A percentile compares a stretch with the other conserved stretches of the same genome.
These are phyloP conservation scores for Cossypha dichroa DNA, from an alignment of 2,797 vertebrate genomes.

Conservation along the genomic window DNA sequence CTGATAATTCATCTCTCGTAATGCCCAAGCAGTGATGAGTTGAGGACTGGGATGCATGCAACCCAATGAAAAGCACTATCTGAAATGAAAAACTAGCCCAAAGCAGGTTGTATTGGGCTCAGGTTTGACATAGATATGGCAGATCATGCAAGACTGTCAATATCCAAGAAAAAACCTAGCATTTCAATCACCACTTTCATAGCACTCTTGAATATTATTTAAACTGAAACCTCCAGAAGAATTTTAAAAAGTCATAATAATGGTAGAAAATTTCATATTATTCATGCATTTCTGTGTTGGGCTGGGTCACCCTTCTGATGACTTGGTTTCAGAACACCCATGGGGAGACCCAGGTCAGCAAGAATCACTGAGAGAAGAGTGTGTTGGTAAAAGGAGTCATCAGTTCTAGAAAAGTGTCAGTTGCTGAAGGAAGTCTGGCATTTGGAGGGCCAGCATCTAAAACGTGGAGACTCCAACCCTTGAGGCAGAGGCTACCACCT, in stretches of 20 bases:
- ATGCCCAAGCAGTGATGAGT: neutral
- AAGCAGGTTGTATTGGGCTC: neutral
- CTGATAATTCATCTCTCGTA: fast-evolving
- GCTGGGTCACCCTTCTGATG: neutral
- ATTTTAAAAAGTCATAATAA: neutral
- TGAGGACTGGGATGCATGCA: neutral
- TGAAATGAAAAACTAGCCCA: neutral
- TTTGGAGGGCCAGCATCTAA: fast-evolving
- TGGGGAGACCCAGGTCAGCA: neutral
- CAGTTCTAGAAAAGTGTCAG: neutral
- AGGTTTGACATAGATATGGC: neutral
- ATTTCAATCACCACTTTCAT: neutral
- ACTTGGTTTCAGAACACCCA: neutral
- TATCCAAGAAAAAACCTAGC: neutral
- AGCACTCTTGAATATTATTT: neutral
- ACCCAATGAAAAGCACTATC: neutral
- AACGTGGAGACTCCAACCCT: neutral
- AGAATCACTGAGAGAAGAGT: neutral
- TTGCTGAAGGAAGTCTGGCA: neutral
- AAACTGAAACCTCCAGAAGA: neutral
- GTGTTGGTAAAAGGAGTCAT: neutral
- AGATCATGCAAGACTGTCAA: neutral
- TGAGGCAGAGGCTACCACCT: neutral
- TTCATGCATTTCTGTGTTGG: neutral
- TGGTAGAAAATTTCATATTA: neutral